Conservation (phyloP, 2,113 vertebrate genomes). For the Protobothrops mucrosquamatus region DNA sequence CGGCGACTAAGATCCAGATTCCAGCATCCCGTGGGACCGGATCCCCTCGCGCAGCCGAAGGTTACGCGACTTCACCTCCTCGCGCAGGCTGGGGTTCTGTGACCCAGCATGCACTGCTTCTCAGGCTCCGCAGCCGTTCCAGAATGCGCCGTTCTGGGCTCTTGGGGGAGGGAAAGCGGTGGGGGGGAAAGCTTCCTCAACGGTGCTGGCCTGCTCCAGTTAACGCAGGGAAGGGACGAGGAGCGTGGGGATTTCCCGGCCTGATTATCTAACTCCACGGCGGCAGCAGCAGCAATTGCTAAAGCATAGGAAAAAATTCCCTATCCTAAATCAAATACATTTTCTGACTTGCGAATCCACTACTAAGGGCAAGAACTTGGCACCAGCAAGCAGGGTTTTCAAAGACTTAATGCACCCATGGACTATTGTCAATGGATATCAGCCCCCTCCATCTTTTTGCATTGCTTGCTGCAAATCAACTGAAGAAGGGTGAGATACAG, state of each 20-base stretch:
- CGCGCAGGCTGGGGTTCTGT: not conserved
- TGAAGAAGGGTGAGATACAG: not conserved
- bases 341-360: not conserved
- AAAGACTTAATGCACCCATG: not conserved
- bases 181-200: not conserved
- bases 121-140: not conserved
- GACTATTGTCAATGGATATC: not conserved
- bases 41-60: not conserved
- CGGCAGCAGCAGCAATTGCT: not conserved
- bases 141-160: not conserved
- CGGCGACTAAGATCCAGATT: not conserved
- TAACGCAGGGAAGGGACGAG: not conserved
- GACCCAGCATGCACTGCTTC: not conserved
- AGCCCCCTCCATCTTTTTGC: not conserved
- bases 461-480: not conserved
- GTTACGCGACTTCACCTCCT: not conserved
- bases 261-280: not conserved
- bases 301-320: too few species aligned
- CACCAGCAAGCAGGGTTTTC: not conserved
- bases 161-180: not conserved
- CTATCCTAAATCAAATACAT: not conserved
- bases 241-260: not conserved
- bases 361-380: not conserved
- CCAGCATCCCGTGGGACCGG: not conserved
- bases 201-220: too few species aligned